Base-by-base conservation (phyloP, 30 jellyfish, hydroid and myxozoan genomes). In the Haliclystus octoradiatus region DNA sequence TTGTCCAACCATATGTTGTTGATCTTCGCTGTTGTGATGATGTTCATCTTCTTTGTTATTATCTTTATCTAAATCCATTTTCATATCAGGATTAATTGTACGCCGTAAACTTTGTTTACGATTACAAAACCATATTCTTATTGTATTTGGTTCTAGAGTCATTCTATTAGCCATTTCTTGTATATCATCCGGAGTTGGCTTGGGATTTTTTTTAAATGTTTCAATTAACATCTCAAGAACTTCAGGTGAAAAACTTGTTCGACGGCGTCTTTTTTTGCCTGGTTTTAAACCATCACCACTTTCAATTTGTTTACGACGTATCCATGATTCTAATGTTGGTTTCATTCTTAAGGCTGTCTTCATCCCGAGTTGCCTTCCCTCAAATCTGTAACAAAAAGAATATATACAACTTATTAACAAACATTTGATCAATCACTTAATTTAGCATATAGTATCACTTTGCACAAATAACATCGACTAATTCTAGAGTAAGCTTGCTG, bases 341-440 rank as follows among this genome's bases (percentile, higher is more conserved):
- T 92, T 76, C 98, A 89, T 89, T 29, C 98, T 75, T 64, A 78
- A 94, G 5, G 98, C 98, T 3, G 98, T 94, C 73, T 89, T 89
- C 98, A 89, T 89, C 26, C 98, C 98, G 46, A 89, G 82, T 73
- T 89, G 95, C 53, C 76, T 81, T 2, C 98, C 98, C 72, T 89
- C 98, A 65, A 89, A 89, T 52, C 98, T 89, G 34, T n/a, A 51
- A 5, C 67, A 68, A 67, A 4, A 34, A 35, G 3, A 1, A 23
- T 22, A 40, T 19, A 40, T 9, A 40, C 57, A 40, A 5, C 57
- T 19, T 5, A 5, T 40, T 40, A 5, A 40, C 57, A 9, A 40
- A 40, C 57, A 9, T n/a, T n/a, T n/a, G n/a, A n/a, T n/a, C n/a
- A n/a, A n/a, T n/a, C n/a, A n/a, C n/a, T n/a, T n/a, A n/a, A n/a